phyloP scores from a whole-genome alignment of 2,113 vertebrate genomes.

The Orientallactaga bullata region DNA sequence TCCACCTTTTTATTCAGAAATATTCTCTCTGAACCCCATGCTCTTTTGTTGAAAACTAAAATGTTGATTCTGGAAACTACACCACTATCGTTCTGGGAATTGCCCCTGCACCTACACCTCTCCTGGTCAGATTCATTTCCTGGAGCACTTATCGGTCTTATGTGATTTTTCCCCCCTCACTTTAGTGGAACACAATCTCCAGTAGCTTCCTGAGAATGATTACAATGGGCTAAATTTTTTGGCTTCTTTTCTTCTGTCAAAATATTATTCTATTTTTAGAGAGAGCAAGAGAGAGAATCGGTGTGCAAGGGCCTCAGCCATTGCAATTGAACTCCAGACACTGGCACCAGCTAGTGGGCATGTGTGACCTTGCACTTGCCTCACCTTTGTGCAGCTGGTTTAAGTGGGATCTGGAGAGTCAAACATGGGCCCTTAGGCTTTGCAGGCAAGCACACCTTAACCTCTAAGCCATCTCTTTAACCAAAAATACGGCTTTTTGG shows the following conservation, averaged over 20 bases:
- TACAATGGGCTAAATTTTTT: not conserved
- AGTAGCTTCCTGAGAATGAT: not conserved
- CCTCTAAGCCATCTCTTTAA: too few species aligned
- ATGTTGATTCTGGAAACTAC: not conserved
- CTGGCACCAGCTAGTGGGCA: too few species aligned
- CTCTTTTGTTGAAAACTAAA: not conserved
- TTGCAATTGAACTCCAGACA: too few species aligned
- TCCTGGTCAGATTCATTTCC: fast-evolving
- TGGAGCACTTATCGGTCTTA: not conserved
- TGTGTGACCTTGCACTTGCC: too few species aligned
- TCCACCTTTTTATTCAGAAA: not conserved
- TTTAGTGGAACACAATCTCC: not conserved
- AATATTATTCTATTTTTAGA: not conserved
- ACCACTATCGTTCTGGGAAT: not conserved
- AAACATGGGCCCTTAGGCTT: too few species aligned
- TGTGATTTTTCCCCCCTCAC: not conserved
- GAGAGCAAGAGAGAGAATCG: too few species aligned
- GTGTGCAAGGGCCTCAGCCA: too few species aligned
- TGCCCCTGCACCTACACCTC: not conserved
- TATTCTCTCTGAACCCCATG: not conserved
- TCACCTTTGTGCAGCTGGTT: too few species aligned
- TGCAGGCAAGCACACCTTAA: too few species aligned
- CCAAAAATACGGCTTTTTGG: too few species aligned
- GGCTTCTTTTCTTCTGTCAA: not conserved
- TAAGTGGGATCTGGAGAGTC: too few species aligned